phyloP scores from a whole-genome alignment of 2,888 invertebrate species.

The Drosophila rellima region DNA sequence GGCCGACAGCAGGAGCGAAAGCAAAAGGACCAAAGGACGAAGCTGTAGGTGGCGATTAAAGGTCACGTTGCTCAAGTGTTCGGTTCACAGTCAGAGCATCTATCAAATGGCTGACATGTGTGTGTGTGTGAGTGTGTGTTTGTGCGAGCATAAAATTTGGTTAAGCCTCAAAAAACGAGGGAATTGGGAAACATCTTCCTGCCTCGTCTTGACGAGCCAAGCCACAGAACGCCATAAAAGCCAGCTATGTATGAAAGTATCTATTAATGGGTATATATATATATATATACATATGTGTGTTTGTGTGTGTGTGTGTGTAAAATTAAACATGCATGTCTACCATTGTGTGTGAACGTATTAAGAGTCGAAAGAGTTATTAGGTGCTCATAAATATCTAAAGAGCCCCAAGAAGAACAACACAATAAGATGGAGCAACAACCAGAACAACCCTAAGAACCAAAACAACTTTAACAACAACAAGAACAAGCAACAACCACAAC shows the following conservation, averaged over 20 bases:
- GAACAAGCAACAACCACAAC: not conserved
- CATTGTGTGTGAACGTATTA: conserved; percentile 27
- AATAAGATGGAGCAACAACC: not conserved
- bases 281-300: conserved; percentile 18
- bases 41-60: conserved; percentile 39
- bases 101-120: conserved; percentile 36
- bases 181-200: not conserved
- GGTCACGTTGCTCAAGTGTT: conserved; percentile 52
- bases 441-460: not conserved
- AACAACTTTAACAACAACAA: conserved; percentile 1
- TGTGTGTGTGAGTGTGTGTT: conserved; percentile 14
- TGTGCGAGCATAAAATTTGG: conserved; percentile 23
- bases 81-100: conserved; percentile 48
- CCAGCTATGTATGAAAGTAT: conserved; percentile 45
- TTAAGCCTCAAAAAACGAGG: conserved; percentile 22
- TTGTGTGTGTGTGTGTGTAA: conserved; percentile 9
- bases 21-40: conserved; percentile 7
- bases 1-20: conserved; percentile 6
- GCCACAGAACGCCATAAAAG: conserved; percentile 53
- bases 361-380: conserved; percentile 56
- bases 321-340: conserved; percentile 47
- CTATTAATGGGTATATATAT: conserved; percentile 37
- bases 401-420: conserved; percentile 6
- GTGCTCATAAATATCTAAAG: conserved; percentile 56
- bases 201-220: conserved; percentile 22